These are phyloP conservation scores for Oreochromis tanganicae DNA, from an alignment of 2,113 vertebrate genomes.

Conservation along the genomic window DNA sequence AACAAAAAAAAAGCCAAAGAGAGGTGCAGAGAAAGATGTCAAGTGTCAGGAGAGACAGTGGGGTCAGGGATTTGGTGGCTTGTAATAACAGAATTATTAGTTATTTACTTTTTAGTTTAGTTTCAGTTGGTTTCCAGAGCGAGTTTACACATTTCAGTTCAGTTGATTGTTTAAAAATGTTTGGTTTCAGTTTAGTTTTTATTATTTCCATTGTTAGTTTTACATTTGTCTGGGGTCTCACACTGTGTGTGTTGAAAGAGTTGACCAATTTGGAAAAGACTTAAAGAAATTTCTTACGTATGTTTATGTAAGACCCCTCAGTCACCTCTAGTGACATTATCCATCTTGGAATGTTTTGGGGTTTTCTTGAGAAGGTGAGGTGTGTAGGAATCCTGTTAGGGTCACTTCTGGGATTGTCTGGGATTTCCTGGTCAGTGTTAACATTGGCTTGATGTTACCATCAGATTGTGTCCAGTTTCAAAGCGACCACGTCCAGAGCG, in stretches of 20 bases:
- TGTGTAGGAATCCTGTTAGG: conserved; percentile 16
- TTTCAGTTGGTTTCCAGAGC: background rate
- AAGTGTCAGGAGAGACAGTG: background rate
- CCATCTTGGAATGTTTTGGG: background rate
- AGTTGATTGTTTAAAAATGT: background rate
- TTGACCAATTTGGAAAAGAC: background rate
- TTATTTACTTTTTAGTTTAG: background rate
- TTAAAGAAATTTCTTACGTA: rapidly evolving
- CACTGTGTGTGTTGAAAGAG: background rate
- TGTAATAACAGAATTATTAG: background rate
- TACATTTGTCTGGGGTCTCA: rapidly evolving
- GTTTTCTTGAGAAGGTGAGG: background rate
- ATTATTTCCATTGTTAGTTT: background rate
- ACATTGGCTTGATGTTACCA: background rate
- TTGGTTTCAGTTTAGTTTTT: background rate
- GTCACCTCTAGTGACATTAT: background rate
- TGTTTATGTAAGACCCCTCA: background rate
- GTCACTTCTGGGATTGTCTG: rapidly evolving
- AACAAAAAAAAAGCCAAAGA: rapidly evolving
- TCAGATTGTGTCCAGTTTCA: conserved; percentile 98
- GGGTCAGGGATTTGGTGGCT: background rate
- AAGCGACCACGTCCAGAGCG: conserved; percentile 92
- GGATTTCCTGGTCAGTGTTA: background rate
- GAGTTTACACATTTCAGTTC: background rate
- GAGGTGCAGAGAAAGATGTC: rapidly evolving